phyloP scores from a whole-genome alignment of 2,888 invertebrate species.

The Tipula confusa region DNA sequence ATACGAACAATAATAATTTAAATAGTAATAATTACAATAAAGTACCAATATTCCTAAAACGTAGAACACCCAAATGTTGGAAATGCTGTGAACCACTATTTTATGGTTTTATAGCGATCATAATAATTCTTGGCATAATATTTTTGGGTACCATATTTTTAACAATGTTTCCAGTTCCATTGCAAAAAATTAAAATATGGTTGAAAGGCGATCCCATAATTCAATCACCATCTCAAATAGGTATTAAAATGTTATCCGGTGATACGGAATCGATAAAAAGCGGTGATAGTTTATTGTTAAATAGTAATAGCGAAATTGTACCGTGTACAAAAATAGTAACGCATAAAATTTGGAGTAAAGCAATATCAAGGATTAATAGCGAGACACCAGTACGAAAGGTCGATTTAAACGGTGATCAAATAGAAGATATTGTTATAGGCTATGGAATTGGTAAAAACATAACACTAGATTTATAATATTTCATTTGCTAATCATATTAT shows the following conservation, averaged over 20 bases:
- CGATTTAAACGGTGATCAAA: slow-evolving; percentile 67
- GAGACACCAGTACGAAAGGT: slow-evolving; percentile 68
- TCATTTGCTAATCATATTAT: background rate
- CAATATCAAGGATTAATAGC: slow-evolving; percentile 64
- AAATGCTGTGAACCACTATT: slow-evolving; percentile 62
- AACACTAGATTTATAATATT: slow-evolving; percentile 25
- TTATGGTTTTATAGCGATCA: slow-evolving; percentile 59
- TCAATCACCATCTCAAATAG: background rate
- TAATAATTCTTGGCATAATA: slow-evolving; percentile 57
- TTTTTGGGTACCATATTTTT: slow-evolving; percentile 59
- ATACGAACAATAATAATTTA: slow-evolving; percentile 13
- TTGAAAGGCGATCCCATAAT: slow-evolving; percentile 43
- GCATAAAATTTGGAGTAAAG: slow-evolving; percentile 59
- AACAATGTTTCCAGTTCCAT: slow-evolving; percentile 61
- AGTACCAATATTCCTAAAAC: slow-evolving; percentile 54
- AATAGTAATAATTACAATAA: background rate
- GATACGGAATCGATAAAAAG: background rate
- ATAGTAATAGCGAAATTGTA: slow-evolving; percentile 42
- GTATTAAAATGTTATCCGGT: slow-evolving; percentile 32
- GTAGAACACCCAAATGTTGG: slow-evolving; percentile 50
- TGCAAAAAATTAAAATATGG: slow-evolving; percentile 59
- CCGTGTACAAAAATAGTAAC: slow-evolving; percentile 49
- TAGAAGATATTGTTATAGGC: slow-evolving; percentile 69
- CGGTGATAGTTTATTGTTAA: background rate
- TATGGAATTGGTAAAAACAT: slow-evolving; percentile 65